phyloP scores from a whole-genome alignment of 1,140 invertebrate species.

The Heliothis virescens region DNA sequence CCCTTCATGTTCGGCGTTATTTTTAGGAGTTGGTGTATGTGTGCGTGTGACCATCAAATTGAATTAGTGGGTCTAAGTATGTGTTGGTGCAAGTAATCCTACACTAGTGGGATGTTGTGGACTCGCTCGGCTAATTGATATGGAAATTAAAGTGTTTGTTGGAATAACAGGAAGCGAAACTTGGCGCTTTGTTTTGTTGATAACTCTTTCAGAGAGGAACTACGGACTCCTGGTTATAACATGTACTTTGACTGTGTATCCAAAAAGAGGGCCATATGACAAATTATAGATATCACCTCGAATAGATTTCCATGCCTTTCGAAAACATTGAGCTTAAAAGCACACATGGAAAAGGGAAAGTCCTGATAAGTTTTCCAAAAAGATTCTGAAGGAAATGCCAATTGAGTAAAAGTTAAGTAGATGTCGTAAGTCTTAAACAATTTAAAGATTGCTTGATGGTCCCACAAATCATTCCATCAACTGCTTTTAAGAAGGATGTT shows the following conservation, averaged over 20 bases:
- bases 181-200: constrained; percentile 3
- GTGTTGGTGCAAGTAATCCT: constrained; percentile 12
- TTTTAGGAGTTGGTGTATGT: constrained; percentile 29
- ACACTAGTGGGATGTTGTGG: constrained; percentile 37
- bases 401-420: no score
- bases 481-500: no score
- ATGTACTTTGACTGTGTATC: neutral
- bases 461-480: no score
- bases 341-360: no score
- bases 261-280: neutral
- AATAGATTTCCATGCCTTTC: no score
- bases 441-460: no score
- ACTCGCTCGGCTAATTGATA: constrained; percentile 14
- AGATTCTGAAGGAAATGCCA: no score
- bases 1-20: constrained; percentile 39
- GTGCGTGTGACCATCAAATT: constrained; percentile 35
- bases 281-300: no score
- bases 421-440: no score
- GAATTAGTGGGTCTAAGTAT: constrained; percentile 24
- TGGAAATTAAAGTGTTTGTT: constrained; percentile 40
- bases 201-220: neutral
- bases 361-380: no score
- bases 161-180: constrained; percentile 28
- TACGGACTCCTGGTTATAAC: neutral
- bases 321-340: no score